phyloP scores from a whole-genome alignment of 2,113 vertebrate genomes.

The Symphodus melops region DNA sequence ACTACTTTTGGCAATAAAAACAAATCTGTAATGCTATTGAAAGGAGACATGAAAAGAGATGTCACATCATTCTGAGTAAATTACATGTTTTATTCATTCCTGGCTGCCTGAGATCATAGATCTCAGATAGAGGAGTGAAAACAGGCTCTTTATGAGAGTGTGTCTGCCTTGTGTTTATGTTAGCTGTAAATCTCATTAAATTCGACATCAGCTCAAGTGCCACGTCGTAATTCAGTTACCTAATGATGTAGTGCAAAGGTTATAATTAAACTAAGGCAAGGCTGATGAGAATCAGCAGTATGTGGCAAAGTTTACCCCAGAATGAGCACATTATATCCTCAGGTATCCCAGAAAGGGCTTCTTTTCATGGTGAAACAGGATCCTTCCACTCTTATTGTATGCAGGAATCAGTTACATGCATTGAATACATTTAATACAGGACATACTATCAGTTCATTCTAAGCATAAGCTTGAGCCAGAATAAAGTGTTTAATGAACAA shows the following conservation, averaged over 20 bases:
- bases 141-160: not conserved
- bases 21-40: not conserved
- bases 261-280: not conserved
- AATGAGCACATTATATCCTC: not conserved
- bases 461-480: no score
- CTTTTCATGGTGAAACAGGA: not conserved
- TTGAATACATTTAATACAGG: not conserved
- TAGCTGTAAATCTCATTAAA: not conserved
- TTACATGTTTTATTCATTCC: conserved; percentile 22
- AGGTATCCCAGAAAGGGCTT: not conserved
- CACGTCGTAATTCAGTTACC: not conserved
- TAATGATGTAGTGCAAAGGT: not conserved
- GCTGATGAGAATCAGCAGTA: not conserved
- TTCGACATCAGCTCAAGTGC: not conserved
- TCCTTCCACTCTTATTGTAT: not conserved
- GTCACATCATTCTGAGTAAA: conserved; percentile 1
- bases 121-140: not conserved
- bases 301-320: not conserved
- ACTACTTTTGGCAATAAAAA: not conserved
- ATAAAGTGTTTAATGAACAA: no score
- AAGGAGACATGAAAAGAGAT: not conserved
- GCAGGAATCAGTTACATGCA: not conserved
- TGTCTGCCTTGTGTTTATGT: not conserved
- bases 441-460: no score
- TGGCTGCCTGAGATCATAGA: not conserved